phyloP scores from a whole-genome alignment of 2,797 vertebrate species.

The Manis crassicaudata region DNA sequence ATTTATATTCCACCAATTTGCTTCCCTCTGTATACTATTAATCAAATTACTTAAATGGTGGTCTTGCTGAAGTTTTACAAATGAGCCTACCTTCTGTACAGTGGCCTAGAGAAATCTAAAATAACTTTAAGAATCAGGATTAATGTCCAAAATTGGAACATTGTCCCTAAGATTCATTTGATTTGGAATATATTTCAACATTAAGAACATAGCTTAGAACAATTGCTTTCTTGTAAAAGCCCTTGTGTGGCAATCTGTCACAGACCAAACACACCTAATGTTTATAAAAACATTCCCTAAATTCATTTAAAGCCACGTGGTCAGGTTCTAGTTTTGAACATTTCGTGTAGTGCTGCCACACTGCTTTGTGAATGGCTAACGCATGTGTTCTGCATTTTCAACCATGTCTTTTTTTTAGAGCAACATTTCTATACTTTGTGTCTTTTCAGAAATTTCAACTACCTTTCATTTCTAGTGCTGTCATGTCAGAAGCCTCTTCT shows the following conservation, averaged over 20 bases:
- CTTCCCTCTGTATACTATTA: neutral
- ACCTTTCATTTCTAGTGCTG: neutral
- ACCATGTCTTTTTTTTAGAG: conserved; percentile 11
- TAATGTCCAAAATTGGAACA: neutral
- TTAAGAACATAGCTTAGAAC: neutral
- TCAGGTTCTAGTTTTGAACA: neutral
- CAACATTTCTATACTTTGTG: neutral
- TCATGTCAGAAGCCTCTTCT: neutral
- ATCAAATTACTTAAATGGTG: neutral
- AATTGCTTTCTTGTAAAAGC: neutral
- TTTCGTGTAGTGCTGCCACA: neutral
- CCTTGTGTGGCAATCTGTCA: neutral
- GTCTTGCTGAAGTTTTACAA: neutral
- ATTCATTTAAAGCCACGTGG: neutral
- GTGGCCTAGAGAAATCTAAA: neutral
- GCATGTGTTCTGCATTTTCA: neutral
- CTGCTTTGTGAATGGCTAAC: neutral
- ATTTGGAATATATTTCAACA: neutral
- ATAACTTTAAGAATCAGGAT: neutral
- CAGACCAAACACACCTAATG: neutral
- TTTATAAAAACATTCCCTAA: conserved; percentile 21
- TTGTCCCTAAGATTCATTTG: neutral
- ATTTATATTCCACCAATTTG: neutral
- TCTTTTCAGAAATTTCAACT: conserved; percentile 1
- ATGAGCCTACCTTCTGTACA: neutral